Evolutionary conservation across 2,797 vertebrate genomes (phyloP).

Genomic region (Hypotaenidia philippensis): DNA sequence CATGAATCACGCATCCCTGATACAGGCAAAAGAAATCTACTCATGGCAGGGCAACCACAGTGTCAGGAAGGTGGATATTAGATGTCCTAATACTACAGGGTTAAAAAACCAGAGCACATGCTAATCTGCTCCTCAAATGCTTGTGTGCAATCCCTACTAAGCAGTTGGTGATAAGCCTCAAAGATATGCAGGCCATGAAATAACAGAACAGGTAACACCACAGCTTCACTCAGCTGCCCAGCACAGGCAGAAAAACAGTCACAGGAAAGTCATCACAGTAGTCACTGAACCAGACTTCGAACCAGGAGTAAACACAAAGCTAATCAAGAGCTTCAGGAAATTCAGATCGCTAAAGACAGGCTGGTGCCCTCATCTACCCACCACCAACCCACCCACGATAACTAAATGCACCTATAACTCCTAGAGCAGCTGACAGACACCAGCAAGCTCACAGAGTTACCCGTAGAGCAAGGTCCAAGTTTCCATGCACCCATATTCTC

Average conservation of each 20-base stretch:
- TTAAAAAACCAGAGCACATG: background rate
- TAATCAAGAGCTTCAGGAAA: background rate
- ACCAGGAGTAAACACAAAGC: background rate
- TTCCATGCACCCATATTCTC: background rate
- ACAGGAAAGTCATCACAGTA: background rate
- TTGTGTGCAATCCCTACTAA: background rate
- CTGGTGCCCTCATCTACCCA: no score
- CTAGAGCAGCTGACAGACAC: background rate
- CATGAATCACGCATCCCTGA: background rate
- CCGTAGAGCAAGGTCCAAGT: background rate
- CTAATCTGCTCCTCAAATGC: background rate
- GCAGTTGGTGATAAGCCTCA: background rate
- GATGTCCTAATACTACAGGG: background rate
- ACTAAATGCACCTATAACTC: accelerated
- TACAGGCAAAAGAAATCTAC: background rate
- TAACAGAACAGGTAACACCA: background rate
- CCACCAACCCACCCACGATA: accelerated
- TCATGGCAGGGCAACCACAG: background rate
- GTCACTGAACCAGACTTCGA: background rate
- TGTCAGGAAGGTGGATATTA: background rate
- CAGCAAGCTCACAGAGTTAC: accelerated
- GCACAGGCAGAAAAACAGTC: background rate
- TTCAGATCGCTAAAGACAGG: background rate
- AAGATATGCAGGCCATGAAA: background rate
- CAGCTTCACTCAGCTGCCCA: background rate